Conservation (phyloP, 2,888 invertebrate genomes). For the Caenorhabditis sinica region DNA sequence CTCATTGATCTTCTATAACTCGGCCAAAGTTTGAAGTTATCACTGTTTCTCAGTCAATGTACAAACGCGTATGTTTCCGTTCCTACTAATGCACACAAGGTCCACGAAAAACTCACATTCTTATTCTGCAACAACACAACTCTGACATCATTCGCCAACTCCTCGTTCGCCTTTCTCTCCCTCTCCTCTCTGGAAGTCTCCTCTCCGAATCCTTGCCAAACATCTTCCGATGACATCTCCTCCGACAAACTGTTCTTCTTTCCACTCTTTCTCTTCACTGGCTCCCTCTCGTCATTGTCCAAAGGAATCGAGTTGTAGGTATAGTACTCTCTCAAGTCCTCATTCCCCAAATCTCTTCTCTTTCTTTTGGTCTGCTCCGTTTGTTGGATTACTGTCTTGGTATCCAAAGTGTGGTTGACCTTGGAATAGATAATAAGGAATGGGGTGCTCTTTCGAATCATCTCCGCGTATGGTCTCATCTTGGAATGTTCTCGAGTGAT, state of each 20-base stretch:
- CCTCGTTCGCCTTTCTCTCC: constrained; percentile 58
- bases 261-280: constrained; percentile 40
- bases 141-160: constrained; percentile 69
- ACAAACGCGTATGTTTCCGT: too few relatives aligned
- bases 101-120: constrained; percentile 61
- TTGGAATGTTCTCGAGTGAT: constrained; percentile 67
- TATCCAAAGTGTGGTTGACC: constrained; percentile 71
- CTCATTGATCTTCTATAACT: too few relatives aligned
- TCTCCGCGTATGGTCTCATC: constrained; percentile 72
- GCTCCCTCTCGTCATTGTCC: constrained; percentile 52
- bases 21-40: too few relatives aligned
- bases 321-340: constrained; percentile 57
- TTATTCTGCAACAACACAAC: constrained; percentile 69
- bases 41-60: too few relatives aligned
- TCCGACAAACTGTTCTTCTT: constrained; percentile 53
- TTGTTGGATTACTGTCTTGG: constrained; percentile 55
- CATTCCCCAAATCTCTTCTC: constrained; percentile 61
- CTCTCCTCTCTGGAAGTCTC: constrained; percentile 62
- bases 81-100: too few relatives aligned
- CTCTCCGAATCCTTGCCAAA: constrained; percentile 73
- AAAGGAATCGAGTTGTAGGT: constrained; percentile 62
- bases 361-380: constrained; percentile 65
- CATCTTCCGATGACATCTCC: constrained; percentile 61
- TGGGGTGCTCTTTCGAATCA: constrained; percentile 70
- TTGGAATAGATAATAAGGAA: constrained; percentile 71